phyloP scores from a whole-genome alignment of 2,888 invertebrate genomes.

The Ornithoptera priamus region DNA sequence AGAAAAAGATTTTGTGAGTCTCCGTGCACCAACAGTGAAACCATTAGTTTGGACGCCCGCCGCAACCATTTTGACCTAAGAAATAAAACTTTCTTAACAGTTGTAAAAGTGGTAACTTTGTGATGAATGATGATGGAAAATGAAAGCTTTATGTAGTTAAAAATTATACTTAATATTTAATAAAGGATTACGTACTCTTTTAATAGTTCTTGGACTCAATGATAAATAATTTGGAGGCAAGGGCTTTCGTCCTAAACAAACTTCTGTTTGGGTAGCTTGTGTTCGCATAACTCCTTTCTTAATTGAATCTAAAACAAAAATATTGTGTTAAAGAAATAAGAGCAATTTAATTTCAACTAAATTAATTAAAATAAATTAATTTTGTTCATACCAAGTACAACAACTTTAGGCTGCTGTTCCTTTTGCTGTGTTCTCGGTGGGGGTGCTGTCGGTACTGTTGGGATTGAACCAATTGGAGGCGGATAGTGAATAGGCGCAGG shows the following conservation, averaged over 20 bases:
- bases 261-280: slow-evolving; percentile 95
- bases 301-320: slow-evolving; percentile 83
- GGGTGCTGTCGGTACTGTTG: slow-evolving; percentile 45
- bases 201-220: slow-evolving; percentile 89
- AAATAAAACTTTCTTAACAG: slow-evolving; percentile 1
- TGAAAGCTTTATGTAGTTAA: neutral
- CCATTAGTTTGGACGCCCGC: slow-evolving; percentile 95
- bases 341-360: too few relatives aligned
- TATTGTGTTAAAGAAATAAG: neutral
- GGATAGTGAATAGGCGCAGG: slow-evolving; percentile 70
- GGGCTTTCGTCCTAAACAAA: slow-evolving; percentile 85
- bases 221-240: slow-evolving; percentile 85
- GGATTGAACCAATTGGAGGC: slow-evolving; percentile 65
- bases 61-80: slow-evolving; percentile 91
- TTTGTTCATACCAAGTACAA: slow-evolving; percentile 74
- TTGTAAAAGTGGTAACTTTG: neutral
- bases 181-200: slow-evolving; percentile 79
- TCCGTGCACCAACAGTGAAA: slow-evolving; percentile 79
- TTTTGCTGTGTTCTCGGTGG: slow-evolving; percentile 56
- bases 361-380: neutral
- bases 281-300: slow-evolving; percentile 94
- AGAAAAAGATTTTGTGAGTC: slow-evolving; percentile 90
- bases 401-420: slow-evolving; percentile 74
- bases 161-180: neutral
- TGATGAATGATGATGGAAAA: neutral